Evolutionary conservation across 2,797 vertebrate genomes (phyloP), one percentile per base, ranked within the genome.

Genomic region (Propithecus deckenii): DNA sequence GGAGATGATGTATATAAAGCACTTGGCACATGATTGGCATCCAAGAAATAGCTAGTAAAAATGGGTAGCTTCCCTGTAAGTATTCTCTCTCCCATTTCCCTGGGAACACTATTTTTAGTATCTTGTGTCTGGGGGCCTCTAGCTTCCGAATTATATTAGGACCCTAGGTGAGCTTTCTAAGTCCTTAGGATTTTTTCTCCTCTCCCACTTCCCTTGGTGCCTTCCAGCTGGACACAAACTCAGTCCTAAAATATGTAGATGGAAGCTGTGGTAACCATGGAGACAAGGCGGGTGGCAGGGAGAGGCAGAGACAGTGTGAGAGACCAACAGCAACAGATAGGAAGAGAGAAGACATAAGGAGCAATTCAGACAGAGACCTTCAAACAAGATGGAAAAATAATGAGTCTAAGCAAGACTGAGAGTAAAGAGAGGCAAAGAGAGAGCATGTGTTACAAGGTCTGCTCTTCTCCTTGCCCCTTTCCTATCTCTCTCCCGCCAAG

Each of bases 241-340:
- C 85, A 94, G 94, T 94, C 92, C 97, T 95, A 98, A 98, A 97
- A 97, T 96, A 97, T 97, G 96, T 97, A 97, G 95, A 98, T 96
- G 87, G 76, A 96, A 97, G 93, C 97, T 97, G 90, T 95, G 94
- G 97, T 98, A 96, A 97, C 97, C 96, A 97, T 97, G 94, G 97
- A 97, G 96, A 98, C 93, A 92, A 94, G 97, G 86, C 96, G 97
- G 95, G 96, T 97, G 97, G 95, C 86, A 89, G 78, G 48, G 78
- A 79, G 78, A 97, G 52, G 90, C 96, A 92, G 92, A 96, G 91
- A 90, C 75, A 96, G 79, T 35, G 75, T 86, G 96, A 96, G 71
- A 90, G 91, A 95, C 71, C 18, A 18, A 81, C 50, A 93, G 89
- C 30, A n/a, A 96, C 92, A 96, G 83, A 92, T 28, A 84, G 75